Base-by-base conservation (phyloP, 2,797 vertebrate species). In the Tokudaia tokunoshimensis region DNA sequence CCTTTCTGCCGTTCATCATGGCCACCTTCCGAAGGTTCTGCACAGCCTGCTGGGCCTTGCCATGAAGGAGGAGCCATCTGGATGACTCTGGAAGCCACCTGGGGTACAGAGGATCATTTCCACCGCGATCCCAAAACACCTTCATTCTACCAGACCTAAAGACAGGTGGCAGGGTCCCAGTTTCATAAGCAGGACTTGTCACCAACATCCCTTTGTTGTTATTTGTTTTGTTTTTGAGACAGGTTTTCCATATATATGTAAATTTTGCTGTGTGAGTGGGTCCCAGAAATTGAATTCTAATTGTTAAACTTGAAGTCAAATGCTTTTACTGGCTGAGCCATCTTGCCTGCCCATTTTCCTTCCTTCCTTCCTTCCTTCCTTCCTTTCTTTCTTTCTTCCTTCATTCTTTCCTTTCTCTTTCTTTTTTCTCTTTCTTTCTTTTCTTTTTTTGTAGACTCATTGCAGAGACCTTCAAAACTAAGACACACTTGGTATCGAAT, bases 1-100 rank as follows among this genome's bases (percentile, higher is more conserved):
- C 89, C 47, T 63, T 84, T 41, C 80, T 98, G 12, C 98, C 98
- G 0, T 99, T 99, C 31, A 99, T 94, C 15, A 61, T 98, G 0
- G 99, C 99, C 78, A 99, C 99, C 52, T 96, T 97, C 90, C 97
- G 97, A 14, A 99, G 99, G 95, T 99, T 99, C 97, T 97, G 97
- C 55, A 99, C 83, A 0, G 99, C 99, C 47, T 97, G 57, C 31
- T 99, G 99, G 0, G 98, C 72, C 86, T 98, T 98, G 72, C 98
- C 98, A 0, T 96, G 99, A 61, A 99, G 96, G 11, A 99, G 99
- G 61, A 99, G 98, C 99, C 99, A 99, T n/a, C 99, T 98, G 31
- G 99, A 98, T 0, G 99, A 99, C 97, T 99, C 99, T 47, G 98
- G 98, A 84, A 99, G 98, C 99, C 99, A 99, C 99, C 99, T 99